Base-by-base conservation (phyloP, 2,888 invertebrate species). In the Dryobotodes eremita region DNA sequence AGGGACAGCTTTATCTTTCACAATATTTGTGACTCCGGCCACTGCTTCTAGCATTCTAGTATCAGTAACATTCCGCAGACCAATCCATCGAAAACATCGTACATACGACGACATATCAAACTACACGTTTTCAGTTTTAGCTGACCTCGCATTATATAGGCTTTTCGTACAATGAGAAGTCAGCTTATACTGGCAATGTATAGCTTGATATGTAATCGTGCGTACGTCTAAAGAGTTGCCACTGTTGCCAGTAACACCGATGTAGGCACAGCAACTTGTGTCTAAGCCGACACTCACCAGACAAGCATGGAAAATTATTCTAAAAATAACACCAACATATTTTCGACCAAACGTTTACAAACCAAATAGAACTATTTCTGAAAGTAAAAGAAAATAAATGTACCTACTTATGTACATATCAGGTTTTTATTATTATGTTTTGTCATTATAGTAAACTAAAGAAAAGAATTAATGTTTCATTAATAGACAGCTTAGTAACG, bases 301-400 rank as follows among this genome's bases (percentile, higher is more conserved):
- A 75, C 61, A 31, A 57, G 50, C 46, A 55, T 72, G 36, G 42
- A 53, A 85, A 85, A 61, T 61, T 8, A 17, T 75, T 65, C 72
- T 50, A 75, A 66, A 79, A 73, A 79, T 79, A 83, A 42, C 26
- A 65, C 8, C 55, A 66, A 70, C 26, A 74, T 62, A 77, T 74
- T 78, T 84, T 86, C 69, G 26, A 59, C 42, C 42, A 65, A 55
- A 55, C 36, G 53, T 79, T 72, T 75, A 74, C 69, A 53, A 66
- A 82, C 61, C 31, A 82, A 85, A 85, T 74, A 85, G 69, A n/a
- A 74, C 75, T 8, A 77, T 55, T 71, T 82, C 74, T 71, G 26
- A 26, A 70, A 68, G 55, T 62, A 26, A 78, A 78, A 64, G 64
- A 61, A 74, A 84, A 74, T 85, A 85, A 48, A 66, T 69, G 61